Percentiles rank a stretch among this genome's conserved stretches.
Conservation (phyloP, 2,113 vertebrate species). For the Scopus umbretta region DNA sequence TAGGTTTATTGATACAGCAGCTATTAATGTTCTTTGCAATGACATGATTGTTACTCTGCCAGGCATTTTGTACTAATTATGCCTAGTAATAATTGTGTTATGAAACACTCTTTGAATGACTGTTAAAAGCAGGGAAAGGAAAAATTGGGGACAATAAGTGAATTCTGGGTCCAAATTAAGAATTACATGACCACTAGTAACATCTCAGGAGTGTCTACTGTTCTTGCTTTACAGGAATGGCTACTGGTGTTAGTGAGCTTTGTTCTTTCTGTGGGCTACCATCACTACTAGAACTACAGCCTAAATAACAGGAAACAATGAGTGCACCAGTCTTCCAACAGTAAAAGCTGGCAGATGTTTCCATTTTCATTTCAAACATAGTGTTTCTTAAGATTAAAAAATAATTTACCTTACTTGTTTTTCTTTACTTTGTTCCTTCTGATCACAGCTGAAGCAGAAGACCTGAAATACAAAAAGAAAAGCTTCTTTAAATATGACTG, state of each 20-base stretch:
- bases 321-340: not conserved
- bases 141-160: not conserved
- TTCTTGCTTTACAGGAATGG: not conserved
- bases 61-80: not conserved
- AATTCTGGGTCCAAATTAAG: not conserved
- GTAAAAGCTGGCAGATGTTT: not conserved
- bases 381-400: not conserved
- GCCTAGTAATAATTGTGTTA: not conserved
- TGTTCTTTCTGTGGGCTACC: not conserved
- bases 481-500: not conserved
- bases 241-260: not conserved
- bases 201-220: not conserved
- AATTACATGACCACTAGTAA: not conserved
- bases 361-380: not conserved
- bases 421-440: not conserved
- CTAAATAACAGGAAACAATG: not conserved
- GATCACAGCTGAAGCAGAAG: not conserved
- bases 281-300: not conserved
- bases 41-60: not conserved
- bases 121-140: not conserved
- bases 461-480: not conserved
- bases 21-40: not conserved
- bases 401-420: not conserved
- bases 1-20: not conserved
- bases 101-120: not conserved